These are phyloP conservation scores for Macrocentrus cingulum DNA, from an alignment of 1,140 invertebrate species.

Conservation along the genomic window DNA sequence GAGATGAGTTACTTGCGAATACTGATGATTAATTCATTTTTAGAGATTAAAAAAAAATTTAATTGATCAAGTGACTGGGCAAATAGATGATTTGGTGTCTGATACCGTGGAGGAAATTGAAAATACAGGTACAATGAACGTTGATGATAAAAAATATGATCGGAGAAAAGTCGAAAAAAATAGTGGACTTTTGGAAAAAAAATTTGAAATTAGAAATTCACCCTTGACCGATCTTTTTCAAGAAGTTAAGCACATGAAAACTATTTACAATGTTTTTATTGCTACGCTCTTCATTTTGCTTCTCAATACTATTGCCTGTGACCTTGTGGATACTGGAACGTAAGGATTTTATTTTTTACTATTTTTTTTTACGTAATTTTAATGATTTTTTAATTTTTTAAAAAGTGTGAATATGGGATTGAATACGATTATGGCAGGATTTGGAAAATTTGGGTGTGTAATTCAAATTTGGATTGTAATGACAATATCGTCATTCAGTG, in stretches of 20 bases:
- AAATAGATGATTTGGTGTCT: conserved; percentile 35
- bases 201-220: conserved; percentile 63
- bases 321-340: conserved; percentile 74
- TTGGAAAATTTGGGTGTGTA: conserved; percentile 62
- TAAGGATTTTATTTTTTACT: conserved; percentile 56
- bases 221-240: conserved; percentile 74
- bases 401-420: conserved; percentile 62
- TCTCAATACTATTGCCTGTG: conserved; percentile 71
- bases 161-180: conserved; percentile 31
- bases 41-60: conserved; percentile 37
- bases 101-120: conserved; percentile 31
- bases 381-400: conserved; percentile 7
- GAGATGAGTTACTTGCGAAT: no score
- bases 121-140: not conserved
- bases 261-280: conserved; percentile 84
- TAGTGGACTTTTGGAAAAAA: conserved; percentile 5
- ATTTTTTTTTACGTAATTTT: conserved; percentile 1
- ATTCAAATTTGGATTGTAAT: conserved; percentile 63
- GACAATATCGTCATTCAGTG: conserved; percentile 56
- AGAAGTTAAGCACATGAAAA: conserved; percentile 76
- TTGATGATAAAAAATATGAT: conserved; percentile 24
- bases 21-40: not conserved
- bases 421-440: conserved; percentile 58
- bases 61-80: conserved; percentile 29
- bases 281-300: conserved; percentile 76